Evolutionary conservation across 2,797 vertebrate species (phyloP), one percentile per base, ranked within the genome.

Genomic region (Austrolebias charrua): DNA sequence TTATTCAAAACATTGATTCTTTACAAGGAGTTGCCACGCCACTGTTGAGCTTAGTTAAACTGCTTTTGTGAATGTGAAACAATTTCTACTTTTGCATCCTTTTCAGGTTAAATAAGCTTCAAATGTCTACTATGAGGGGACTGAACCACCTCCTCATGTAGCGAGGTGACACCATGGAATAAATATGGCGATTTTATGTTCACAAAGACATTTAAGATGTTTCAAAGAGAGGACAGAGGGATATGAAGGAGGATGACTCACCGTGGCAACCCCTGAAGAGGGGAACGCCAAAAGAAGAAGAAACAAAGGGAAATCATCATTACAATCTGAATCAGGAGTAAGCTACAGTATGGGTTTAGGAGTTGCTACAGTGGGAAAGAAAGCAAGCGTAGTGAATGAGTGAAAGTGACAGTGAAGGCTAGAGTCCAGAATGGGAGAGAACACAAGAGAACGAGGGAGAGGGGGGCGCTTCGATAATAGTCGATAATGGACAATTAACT

Each of bases 401-500:
- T 63, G 75, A 79, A 88, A 74, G 76, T 63, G 68, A 73, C 55
- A 78, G 75, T 74, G 79, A 86, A 63, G 81, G 78, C 73, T 79
- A 49, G 80, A 87, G 84, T 85, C 72, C 55, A 15, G 69, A 87
- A 76, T 60, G 78, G 87, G 78, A 61, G 67, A 60, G 72, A 86
- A 81, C 73, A 80, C 81, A 81, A 88, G 79, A 79, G 70, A 71
- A 74, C 20, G 18, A 54, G 81, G 76, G 81, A 76, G 73, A 73
- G 65, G 66, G 66, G 70, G 79, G 69, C 77, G 87, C 87, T 89
- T 83, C 80, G 88, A 90, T 90, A 90, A 90, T 90, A 85, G 87
- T 73, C 86, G 88, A 87, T 90, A 90, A 91, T 91, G 90, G 88
- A 90, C 89, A 91, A 90, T 90, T 91, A 90, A 89, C 87, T 89